Evolutionary conservation across 1,140 invertebrate genomes (phyloP), one percentile per base, ranked within the genome.

Genomic region (Saccostrea glomerata): DNA sequence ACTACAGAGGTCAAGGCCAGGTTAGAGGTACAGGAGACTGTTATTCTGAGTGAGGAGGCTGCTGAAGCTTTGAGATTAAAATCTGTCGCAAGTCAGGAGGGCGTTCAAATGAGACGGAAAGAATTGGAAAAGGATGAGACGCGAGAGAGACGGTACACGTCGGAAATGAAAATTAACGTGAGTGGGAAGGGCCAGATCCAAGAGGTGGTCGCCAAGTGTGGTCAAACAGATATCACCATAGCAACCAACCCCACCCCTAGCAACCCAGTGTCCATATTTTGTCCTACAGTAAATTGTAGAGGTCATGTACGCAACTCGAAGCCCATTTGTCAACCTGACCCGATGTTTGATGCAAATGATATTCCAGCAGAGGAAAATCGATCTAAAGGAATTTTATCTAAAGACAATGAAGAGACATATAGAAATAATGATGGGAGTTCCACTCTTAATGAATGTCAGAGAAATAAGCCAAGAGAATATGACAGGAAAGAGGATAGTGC

Each of bases 1-100:
- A 82, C 25, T 7, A 9, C 36, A 2, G 77, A n/a, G 2, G 30
- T 58, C n/a, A 55, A 73, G 58, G 30, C 87, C 17, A 70, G 77
- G 13, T 70, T 88, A 60, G 87, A 82, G 36, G 63, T 88, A n/a
- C 85, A 66, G 58, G 23, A 63, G 17, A 84, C 36, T 17, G 66
- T 84, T 47, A 84, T 73, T 17, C 54, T 82, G 17, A 84, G 60
- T 63, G n/a, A 73, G 30, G 55, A 73, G 12, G 73, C 15, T 47
- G 86, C 3, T 56, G 60, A 84, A 25, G 77, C 40, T 84, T 36
- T 84, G 82, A 60, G 55, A 55, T 30, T 11, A 20, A 6, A 11
- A 15, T 25, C 30, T 13, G 25, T 9, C 2, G 1, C 12, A 20
- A 9, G 60, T 66, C 3, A n/a, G 40, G 54, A 63, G 15, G 20